A percentile compares a stretch with the other conserved stretches of the same genome.
These are phyloP conservation scores for Littorina saxatilis DNA, from an alignment of 1,140 invertebrate species.

Conservation along the genomic window DNA sequence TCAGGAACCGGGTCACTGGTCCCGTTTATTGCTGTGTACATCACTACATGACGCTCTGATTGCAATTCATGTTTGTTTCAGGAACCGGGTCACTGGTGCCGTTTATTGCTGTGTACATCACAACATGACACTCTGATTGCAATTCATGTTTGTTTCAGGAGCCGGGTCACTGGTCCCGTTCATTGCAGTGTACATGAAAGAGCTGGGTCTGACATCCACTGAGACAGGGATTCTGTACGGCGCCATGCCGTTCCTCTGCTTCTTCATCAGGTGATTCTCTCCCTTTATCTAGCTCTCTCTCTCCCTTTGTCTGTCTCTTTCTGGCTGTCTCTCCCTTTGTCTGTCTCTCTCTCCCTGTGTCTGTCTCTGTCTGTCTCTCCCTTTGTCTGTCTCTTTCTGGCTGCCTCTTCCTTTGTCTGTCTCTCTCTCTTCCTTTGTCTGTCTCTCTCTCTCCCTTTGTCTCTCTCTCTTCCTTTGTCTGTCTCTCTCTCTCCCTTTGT, in stretches of 20 bases:
- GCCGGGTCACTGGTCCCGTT: constrained; percentile 44
- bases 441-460: constrained; percentile 54
- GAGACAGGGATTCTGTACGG: constrained; percentile 51
- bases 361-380: not conserved
- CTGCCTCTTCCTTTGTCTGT: not conserved
- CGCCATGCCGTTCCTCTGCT: constrained; percentile 46
- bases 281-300: not conserved
- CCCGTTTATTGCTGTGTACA: not conserved
- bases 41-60: too few relatives aligned
- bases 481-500: too few relatives aligned
- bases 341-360: not conserved
- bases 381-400: too few relatives aligned
- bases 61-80: not conserved
- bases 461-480: too few relatives aligned
- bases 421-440: constrained; percentile 47
- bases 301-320: not conserved
- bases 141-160: constrained; percentile 58
- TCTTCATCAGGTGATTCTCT: constrained; percentile 16
- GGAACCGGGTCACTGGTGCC: not conserved
- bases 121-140: not conserved
- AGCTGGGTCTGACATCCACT: constrained; percentile 38
- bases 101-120: too few relatives aligned
- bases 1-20: not conserved
- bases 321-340: not conserved
- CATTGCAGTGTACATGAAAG: constrained; percentile 47